phyloP scores from a whole-genome alignment of 1,140 invertebrate species.

The Pseudomyrmex pallidus region DNA sequence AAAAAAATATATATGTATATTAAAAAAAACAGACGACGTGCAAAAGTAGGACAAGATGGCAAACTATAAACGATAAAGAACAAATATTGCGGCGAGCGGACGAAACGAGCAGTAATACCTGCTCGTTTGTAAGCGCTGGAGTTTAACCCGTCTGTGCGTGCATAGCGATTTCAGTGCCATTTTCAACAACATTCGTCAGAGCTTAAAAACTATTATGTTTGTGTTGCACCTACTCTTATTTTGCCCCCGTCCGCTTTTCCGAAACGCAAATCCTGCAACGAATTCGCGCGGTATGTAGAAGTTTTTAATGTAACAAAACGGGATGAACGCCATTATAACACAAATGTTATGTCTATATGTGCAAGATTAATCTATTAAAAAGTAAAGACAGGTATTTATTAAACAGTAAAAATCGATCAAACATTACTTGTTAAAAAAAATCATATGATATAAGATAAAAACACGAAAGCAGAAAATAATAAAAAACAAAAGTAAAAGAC shows the following conservation, averaged over 20 bases:
- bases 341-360: slow-evolving; percentile 11
- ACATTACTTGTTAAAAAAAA: too few relatives aligned
- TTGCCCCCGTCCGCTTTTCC: slow-evolving; percentile 11
- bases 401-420: too few relatives aligned
- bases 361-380: background rate
- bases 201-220: slow-evolving; percentile 52
- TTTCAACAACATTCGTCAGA: slow-evolving; percentile 49
- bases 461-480: background rate
- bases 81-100: slow-evolving; percentile 24
- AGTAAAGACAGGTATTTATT: background rate
- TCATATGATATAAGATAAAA: background rate
- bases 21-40: slow-evolving; percentile 3
- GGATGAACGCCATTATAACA: background rate
- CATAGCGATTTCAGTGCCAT: slow-evolving; percentile 60
- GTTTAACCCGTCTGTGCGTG: slow-evolving; percentile 38
- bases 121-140: slow-evolving; percentile 59
- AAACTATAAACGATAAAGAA: slow-evolving; percentile 28
- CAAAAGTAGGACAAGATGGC: slow-evolving; percentile 30
- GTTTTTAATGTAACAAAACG: slow-evolving; percentile 33
- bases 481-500: background rate
- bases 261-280: slow-evolving; percentile 50
- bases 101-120: slow-evolving; percentile 39
- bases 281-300: slow-evolving; percentile 24
- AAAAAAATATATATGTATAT: too few relatives aligned
- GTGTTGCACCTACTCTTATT: slow-evolving; percentile 6